phyloP scores from a whole-genome alignment of 2,888 invertebrate genomes.

The Torymus auratus region DNA sequence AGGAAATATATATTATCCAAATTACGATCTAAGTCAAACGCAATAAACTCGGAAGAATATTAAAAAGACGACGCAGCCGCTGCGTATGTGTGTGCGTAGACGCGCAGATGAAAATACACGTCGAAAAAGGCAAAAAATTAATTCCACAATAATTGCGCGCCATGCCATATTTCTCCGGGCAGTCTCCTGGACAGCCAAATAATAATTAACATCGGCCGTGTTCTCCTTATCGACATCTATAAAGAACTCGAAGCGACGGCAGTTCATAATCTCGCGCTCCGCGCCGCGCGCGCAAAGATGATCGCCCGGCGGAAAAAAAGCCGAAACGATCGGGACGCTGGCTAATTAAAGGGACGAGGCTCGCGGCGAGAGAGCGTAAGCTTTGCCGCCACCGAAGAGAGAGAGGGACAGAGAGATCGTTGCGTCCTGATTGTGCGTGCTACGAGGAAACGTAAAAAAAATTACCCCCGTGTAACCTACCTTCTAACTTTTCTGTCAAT shows the following conservation, averaged over 20 bases:
- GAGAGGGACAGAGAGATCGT: background rate
- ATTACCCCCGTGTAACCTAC: too few species aligned
- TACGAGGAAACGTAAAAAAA: too few species aligned
- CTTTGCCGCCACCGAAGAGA: background rate
- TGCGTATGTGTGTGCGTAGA: too few species aligned
- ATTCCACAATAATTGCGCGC: conserved; percentile 21
- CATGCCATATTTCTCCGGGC: background rate
- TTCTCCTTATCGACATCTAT: conserved; percentile 19
- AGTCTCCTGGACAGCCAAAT: conserved; percentile 2
- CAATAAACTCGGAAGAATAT: too few species aligned
- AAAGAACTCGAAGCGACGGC: conserved; percentile 15
- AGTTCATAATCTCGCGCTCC: conserved; percentile 13
- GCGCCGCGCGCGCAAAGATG: background rate
- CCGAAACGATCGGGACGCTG: conserved; percentile 1
- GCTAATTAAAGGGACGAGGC: conserved; percentile 24
- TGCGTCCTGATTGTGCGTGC: too few species aligned
- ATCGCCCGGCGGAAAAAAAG: conserved; percentile 8
- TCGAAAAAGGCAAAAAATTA: conserved; percentile 9
- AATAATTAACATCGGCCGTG: conserved; percentile 20
- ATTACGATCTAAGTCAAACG: too few species aligned
- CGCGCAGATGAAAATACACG: background rate
- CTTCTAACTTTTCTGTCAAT: too few species aligned
- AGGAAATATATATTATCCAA: too few species aligned
- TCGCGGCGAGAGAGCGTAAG: background rate
- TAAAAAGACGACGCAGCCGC: too few species aligned